These are phyloP conservation scores for Cydia amplana DNA, from an alignment of 1,140 invertebrate genomes.

Conservation along the genomic window DNA sequence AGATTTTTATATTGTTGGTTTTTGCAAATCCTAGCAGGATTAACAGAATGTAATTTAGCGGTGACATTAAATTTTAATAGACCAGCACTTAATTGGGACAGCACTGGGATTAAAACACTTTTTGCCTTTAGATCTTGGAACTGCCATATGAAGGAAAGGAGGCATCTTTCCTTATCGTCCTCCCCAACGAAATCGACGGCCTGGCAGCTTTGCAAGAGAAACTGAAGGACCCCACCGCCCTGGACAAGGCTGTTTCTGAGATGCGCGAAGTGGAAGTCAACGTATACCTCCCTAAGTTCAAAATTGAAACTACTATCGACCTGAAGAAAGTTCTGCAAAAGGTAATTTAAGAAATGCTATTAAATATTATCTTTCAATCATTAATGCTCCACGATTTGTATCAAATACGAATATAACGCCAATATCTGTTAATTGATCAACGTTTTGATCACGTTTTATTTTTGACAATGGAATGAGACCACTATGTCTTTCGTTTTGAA, in stretches of 20 bases:
- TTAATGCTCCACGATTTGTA: neutral
- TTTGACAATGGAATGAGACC: no score
- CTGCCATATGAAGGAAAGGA: slow-evolving; percentile 59
- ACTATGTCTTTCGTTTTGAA: no score
- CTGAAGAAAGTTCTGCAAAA: slow-evolving; percentile 57
- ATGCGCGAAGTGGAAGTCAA: slow-evolving; percentile 52
- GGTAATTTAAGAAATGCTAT: slow-evolving; percentile 41
- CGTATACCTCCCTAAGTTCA: slow-evolving; percentile 62
- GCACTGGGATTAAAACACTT: no score
- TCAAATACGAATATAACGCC: no score
- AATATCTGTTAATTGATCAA: no score
- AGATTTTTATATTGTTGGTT: neutral
- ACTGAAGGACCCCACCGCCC: slow-evolving; percentile 47
- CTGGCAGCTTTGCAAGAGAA: slow-evolving; percentile 52
- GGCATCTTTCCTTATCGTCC: slow-evolving; percentile 54
- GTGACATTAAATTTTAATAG: slow-evolving; percentile 9
- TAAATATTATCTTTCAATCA: neutral
- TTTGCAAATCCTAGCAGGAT: neutral
- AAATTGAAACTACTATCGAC: slow-evolving; percentile 66
- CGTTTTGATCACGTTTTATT: no score
- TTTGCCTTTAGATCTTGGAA: slow-evolving; percentile 57
- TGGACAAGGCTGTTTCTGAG: slow-evolving; percentile 45
- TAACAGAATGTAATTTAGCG: slow-evolving; percentile 1
- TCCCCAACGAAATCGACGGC: slow-evolving; percentile 62
- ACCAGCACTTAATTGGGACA: no score